Base-by-base conservation (phyloP, 2,888 invertebrate genomes). In the Hylaea fasciaria region DNA sequence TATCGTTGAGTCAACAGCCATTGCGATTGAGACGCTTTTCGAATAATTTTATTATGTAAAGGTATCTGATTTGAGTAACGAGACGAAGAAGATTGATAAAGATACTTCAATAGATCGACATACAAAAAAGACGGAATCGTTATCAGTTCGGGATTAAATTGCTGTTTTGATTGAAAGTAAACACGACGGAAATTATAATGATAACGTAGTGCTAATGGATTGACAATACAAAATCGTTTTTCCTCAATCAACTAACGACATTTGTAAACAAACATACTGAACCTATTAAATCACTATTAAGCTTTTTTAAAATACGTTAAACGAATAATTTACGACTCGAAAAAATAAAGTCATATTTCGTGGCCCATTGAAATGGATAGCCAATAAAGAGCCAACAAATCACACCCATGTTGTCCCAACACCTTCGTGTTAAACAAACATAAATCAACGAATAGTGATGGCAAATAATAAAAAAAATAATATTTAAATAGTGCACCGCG, bases 401-500 rank as follows among this genome's bases (percentile, higher is more conserved):
- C 87, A 86, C 82, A 80, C 83, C 73, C 76, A 78, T 76, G 82
- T 85, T 82, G 82, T 81, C 80, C 86, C 85, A 83, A 89, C 89
- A 90, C 87, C 83, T 88, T 82, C 85, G 82, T 85, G 86, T 86
- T 86, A 83, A 86, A 81, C 85, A 83, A 85, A 89, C 86, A 87
- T 89, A 87, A 86, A 89, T 89, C 88, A 87, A 81, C 81, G 80
- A 81, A 85, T 77, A 80, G 79, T 75, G 81, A 77, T 82, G 77
- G 89, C 89, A 90, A 90, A 91, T 88, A 89, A 85, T 86, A 83
- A 82, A 83, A 89, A 82, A 86, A 87, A n/a, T n/a, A 80, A 85
- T 88, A 88, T 89, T 88, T 85, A 87, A 86, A 88, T 86, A 87
- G 85, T 85, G 77, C 81, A 74, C 79, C 81, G 80, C 72, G 70